phyloP scores from a whole-genome alignment of 2,797 vertebrate species.

The Sebastes itinus region DNA sequence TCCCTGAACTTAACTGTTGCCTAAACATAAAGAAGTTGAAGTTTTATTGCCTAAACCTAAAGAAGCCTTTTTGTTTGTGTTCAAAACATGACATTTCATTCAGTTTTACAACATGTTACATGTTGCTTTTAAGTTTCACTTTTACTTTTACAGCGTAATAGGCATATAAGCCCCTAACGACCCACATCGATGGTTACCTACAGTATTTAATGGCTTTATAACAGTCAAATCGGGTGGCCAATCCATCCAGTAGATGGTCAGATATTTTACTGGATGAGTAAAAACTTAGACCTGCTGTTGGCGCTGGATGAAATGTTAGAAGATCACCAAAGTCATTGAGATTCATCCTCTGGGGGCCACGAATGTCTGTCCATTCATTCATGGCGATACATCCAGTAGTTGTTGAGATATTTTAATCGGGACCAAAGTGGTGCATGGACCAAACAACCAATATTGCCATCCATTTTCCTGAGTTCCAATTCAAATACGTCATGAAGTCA shows the following conservation, averaged over 20 bases:
- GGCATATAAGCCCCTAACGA: fast-evolving
- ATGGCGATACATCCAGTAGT: neutral
- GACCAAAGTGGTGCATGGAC: neutral
- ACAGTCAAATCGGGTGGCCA: fast-evolving
- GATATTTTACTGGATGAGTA: neutral
- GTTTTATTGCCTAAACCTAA: neutral
- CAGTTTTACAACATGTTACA: fast-evolving
- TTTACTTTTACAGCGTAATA: fast-evolving
- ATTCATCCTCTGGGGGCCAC: neutral
- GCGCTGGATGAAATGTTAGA: neutral
- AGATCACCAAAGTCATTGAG: neutral
- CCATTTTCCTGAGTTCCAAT: neutral
- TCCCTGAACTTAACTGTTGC: too few relatives aligned
- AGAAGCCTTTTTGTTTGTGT: fast-evolving
- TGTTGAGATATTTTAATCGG: neutral
- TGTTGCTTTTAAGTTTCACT: neutral
- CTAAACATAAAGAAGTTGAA: too few relatives aligned
- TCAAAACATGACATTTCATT: fast-evolving
- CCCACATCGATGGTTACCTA: neutral
- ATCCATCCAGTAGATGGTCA: neutral
- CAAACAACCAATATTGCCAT: neutral
- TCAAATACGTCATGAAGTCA: neutral
- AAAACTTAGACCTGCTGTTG: neutral
- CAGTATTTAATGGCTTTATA: neutral
- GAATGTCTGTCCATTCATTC: neutral